Conservation (phyloP, 2,888 invertebrate genomes). For the Caenorhabditis japonica region DNA sequence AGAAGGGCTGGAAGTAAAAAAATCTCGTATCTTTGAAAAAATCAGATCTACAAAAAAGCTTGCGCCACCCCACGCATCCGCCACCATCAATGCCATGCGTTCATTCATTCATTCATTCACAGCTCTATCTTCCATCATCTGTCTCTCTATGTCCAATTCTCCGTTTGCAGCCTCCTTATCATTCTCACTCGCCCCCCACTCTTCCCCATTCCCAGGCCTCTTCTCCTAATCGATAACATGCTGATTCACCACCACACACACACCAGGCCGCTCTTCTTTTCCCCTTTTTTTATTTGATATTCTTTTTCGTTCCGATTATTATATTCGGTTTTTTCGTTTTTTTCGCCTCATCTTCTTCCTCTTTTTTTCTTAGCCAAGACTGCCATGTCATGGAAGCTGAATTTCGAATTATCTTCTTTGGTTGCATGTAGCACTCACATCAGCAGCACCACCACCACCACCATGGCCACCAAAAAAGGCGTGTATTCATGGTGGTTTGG, state of each 20-base stretch:
- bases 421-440: conserved; percentile 5
- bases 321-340: neutral
- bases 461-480: neutral
- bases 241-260: conserved; percentile 37
- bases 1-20: too few species aligned
- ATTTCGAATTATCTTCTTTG: conserved; percentile 17
- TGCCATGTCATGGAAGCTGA: neutral
- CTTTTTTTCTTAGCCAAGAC: neutral
- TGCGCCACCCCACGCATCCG: too few species aligned
- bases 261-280: conserved; percentile 8
- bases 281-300: conserved; percentile 34
- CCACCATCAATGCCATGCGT: neutral
- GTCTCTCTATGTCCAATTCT: conserved; percentile 17
- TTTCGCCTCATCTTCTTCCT: neutral
- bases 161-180: conserved; percentile 25
- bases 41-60: too few species aligned
- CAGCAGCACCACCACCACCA: conserved; percentile 14
- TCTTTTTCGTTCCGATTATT: neutral
- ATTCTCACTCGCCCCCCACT: too few species aligned
- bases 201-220: conserved; percentile 15
- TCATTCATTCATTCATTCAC: too few species aligned
- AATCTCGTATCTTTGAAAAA: too few species aligned
- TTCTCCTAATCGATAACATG: conserved; percentile 23
- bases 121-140: conserved; percentile 3
- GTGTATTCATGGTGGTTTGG: too few species aligned